phyloP scores from a whole-genome alignment of 2,888 invertebrate species.

The Erynnis tages region DNA sequence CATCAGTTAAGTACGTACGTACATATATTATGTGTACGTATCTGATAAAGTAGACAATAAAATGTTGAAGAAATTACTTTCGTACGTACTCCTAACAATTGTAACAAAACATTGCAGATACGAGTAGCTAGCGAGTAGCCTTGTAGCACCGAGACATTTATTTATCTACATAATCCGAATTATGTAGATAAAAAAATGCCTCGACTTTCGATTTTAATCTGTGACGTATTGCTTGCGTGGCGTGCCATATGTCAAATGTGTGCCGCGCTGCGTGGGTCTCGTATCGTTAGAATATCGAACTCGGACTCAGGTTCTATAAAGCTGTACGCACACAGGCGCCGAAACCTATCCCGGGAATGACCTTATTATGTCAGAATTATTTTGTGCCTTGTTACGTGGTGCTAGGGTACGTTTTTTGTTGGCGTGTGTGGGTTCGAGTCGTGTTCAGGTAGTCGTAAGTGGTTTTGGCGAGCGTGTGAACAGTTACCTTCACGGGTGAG shows the following conservation, averaged over 20 bases:
- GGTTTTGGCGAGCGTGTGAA: constrained; percentile 28
- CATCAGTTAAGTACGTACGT: not conserved
- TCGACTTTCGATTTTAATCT: constrained; percentile 16
- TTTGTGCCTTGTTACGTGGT: not conserved
- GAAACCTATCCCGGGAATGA: constrained; percentile 22
- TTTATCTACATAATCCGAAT: not conserved
- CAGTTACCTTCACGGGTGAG: constrained; percentile 40
- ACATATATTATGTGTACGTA: not conserved
- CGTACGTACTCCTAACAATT: too few species aligned
- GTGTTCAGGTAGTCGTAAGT: constrained; percentile 25
- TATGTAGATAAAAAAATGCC: constrained; percentile 12
- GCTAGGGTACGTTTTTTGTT: not conserved
- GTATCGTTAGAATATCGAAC: constrained; percentile 37
- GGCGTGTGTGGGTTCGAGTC: not conserved
- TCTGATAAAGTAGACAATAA: not conserved
- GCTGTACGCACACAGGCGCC: constrained; percentile 15
- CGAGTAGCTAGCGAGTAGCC: too few species aligned
- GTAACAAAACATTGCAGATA: constrained; percentile 9
- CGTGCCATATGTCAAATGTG: constrained; percentile 19
- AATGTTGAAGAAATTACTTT: not conserved
- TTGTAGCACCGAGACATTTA: too few species aligned
- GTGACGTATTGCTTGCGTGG: constrained; percentile 7
- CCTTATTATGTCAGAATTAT: not conserved
- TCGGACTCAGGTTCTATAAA: constrained; percentile 24
- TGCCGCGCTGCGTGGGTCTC: constrained; percentile 35